Conservation (phyloP, 2,888 invertebrate genomes). For the Stenolophus ochropezus region DNA sequence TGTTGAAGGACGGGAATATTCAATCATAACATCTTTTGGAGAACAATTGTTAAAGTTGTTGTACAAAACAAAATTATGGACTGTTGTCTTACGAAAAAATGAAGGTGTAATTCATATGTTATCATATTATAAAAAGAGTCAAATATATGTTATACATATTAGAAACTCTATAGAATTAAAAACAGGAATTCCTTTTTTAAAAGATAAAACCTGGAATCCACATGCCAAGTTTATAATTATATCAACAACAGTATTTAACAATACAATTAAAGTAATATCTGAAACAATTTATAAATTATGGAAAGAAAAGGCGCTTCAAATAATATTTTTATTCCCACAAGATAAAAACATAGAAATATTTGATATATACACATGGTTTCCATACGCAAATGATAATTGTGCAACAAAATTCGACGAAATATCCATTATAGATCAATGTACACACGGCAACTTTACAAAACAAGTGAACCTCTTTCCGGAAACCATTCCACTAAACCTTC, state of each 20-base stretch:
- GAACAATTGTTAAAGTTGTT: background rate
- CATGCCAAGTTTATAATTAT: constrained; percentile 49
- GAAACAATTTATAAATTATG: constrained; percentile 29
- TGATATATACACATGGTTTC: constrained; percentile 45
- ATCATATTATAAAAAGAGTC: constrained; percentile 9
- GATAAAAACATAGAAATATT: background rate
- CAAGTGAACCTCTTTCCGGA: constrained; percentile 64
- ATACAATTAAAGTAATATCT: background rate
- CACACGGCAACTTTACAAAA: constrained; percentile 61
- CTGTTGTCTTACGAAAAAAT: background rate
- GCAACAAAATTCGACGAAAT: constrained; percentile 25
- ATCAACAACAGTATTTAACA: background rate
- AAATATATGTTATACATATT: constrained; percentile 23
- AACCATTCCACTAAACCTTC: constrained; percentile 67
- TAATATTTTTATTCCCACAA: constrained; percentile 38
- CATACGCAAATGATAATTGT: constrained; percentile 37
- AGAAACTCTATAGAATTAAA: background rate
- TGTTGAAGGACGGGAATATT: background rate
- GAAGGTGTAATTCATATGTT: background rate
- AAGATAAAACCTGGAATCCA: constrained; percentile 48
- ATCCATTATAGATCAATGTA: constrained; percentile 53
- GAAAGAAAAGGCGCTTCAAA: constrained; percentile 12
- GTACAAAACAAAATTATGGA: background rate
- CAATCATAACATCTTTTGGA: background rate
- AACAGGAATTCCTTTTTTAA: constrained; percentile 3